phyloP scores from a whole-genome alignment of 2,113 vertebrate species.

The Stegostoma tigrinum region DNA sequence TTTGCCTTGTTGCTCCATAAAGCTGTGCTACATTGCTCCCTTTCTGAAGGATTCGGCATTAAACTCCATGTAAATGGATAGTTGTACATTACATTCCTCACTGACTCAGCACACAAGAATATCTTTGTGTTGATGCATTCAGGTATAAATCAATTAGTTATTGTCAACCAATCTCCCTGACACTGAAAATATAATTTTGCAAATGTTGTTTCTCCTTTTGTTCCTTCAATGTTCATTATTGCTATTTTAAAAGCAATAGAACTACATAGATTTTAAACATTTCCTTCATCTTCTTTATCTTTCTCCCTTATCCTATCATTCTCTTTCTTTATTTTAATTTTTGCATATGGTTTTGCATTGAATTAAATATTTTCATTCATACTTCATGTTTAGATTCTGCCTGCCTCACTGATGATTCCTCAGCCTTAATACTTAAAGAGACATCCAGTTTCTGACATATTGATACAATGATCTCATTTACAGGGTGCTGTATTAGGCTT shows the following conservation, averaged over 20 bases:
- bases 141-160: too few species aligned
- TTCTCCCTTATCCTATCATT: not conserved
- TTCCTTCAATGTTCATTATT: not conserved
- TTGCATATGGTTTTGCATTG: not conserved
- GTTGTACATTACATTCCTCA: too few species aligned
- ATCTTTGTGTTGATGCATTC: too few species aligned
- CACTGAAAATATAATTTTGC: too few species aligned
- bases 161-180: too few species aligned
- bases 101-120: too few species aligned
- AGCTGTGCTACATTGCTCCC: too few species aligned
- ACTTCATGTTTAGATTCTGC: not conserved
- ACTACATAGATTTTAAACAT: too few species aligned
- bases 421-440: not conserved
- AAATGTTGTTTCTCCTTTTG: not conserved
- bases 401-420: not conserved
- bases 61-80: too few species aligned
- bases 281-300: not conserved
- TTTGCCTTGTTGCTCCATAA: not conserved
- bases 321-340: not conserved
- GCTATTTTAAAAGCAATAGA: too few species aligned
- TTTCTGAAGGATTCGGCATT: not conserved
- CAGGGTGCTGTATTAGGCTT: not conserved
- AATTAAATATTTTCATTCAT: not conserved
- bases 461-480: not conserved
- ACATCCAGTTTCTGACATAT: not conserved